Conservation (phyloP, 2,113 vertebrate genomes). For the Gymnarchus niloticus region DNA sequence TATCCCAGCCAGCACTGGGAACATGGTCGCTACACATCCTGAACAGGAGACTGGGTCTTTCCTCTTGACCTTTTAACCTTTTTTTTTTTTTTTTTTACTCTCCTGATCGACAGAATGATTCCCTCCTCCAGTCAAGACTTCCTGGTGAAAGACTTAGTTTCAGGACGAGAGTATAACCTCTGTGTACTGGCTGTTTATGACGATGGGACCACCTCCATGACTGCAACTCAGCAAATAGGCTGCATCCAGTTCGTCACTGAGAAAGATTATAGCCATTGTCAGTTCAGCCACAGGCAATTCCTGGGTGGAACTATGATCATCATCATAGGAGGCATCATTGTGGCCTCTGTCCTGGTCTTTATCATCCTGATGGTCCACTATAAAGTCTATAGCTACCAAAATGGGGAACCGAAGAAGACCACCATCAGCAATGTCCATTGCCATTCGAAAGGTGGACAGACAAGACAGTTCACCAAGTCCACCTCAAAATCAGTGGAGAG, state of each 20-base stretch:
- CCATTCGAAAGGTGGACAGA: slow-evolving; percentile 69
- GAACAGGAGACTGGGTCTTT: background rate
- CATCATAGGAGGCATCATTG: slow-evolving; percentile 89
- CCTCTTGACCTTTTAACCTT: background rate
- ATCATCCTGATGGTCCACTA: slow-evolving; percentile 90
- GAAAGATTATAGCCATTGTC: slow-evolving; percentile 72
- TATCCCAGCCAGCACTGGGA: background rate
- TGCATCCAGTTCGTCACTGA: slow-evolving; percentile 76
- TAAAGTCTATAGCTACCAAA: slow-evolving; percentile 81
- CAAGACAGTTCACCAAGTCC: slow-evolving; percentile 54
- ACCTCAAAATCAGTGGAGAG: slow-evolving; percentile 59
- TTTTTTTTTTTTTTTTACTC: background rate
- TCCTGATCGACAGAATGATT: slow-evolving; percentile 74
- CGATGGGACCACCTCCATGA: slow-evolving; percentile 69
- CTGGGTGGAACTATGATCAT: slow-evolving; percentile 94
- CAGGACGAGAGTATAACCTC: slow-evolving; percentile 82
- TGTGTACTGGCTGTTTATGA: slow-evolving; percentile 84
- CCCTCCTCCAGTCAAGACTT: slow-evolving; percentile 81
- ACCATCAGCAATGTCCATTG: slow-evolving; percentile 59
- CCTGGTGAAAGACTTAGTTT: slow-evolving; percentile 79
- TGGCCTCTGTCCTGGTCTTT: slow-evolving; percentile 87
- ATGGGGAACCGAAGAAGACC: slow-evolving; percentile 56
- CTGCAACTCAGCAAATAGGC: slow-evolving; percentile 75
- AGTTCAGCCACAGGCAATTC: slow-evolving; percentile 79
- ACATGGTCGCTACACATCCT: background rate